Evolutionary conservation across 2,888 invertebrate species (phyloP).

Genomic region (Lydus trimaculatus): DNA sequence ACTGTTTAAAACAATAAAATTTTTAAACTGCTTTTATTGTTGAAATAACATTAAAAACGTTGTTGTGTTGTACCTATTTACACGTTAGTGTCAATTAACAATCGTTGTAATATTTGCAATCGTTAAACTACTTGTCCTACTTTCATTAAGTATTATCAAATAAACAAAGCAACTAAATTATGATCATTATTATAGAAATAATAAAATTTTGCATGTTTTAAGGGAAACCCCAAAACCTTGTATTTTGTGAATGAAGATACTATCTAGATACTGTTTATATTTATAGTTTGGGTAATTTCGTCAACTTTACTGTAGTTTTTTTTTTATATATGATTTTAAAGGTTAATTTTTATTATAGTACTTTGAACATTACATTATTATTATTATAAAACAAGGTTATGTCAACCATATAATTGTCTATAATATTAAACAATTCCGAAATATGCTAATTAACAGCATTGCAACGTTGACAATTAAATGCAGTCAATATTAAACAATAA

Average conservation of each 20-base stretch:
- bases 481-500: background rate
- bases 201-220: background rate
- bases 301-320: background rate
- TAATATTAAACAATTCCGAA: conserved; percentile 11
- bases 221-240: conserved; percentile 2
- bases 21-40: too few species aligned
- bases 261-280: background rate
- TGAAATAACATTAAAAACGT: too few species aligned
- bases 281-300: conserved; percentile 3
- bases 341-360: conserved; percentile 13
- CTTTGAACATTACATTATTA: conserved; percentile 21
- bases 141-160: background rate
- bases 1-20: too few species aligned
- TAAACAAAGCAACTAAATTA: background rate
- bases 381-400: conserved; percentile 22
- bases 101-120: background rate
- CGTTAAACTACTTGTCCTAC: background rate
- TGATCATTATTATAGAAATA: background rate
- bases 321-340: conserved; percentile 8
- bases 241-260: background rate
- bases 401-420: conserved; percentile 12
- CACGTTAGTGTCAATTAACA: background rate
- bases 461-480: conserved; percentile 10
- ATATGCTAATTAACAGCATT: conserved; percentile 7
- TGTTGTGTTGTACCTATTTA: background rate